Evolutionary conservation across 1,140 invertebrate genomes (phyloP), one percentile per base, ranked within the genome.

Genomic region (Trissolcus basalis): DNA sequence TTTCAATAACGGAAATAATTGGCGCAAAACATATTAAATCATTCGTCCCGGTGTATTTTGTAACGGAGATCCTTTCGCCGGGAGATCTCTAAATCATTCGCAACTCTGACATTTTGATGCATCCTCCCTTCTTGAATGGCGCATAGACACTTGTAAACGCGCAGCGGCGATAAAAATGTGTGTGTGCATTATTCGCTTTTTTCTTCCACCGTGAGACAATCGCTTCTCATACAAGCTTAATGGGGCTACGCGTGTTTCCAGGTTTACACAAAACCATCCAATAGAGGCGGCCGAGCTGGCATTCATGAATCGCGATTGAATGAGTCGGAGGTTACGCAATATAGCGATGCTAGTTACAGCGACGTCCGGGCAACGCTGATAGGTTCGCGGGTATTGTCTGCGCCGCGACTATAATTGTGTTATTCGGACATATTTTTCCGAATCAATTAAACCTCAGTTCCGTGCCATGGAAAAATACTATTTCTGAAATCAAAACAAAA

Each of bases 291-390:
- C 68, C 47, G 45, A 64, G 51, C 61, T 71, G 75, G 69, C 75
- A 69, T 73, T 78, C 75, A 73, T 73, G 75, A 73, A 73, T 78
- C 69, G 75, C 75, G 75, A 69, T 78, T 78, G 67, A 78, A 72
- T 72, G 69, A 78, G 69, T 73, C 58, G 75, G 70, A 65, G 70
- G 50, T 78, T 78, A 73, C 64, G 75, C 64, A 78, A 71, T 68
- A 14, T 6, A 27, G 36, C 61, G 72, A 69, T 68, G 72, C 43
- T 69, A 69, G 72, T 69, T 68, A 64, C 56, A 76, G 48, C 47
- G 44, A 77, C 64, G 59, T 70, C 67, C 73, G 67, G 74, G 49
- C 67, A 65, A 78, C 61, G 60, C 51, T 50, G 19, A 27, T 27
- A 61, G 54, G 51, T 61, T 74, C 51, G 56, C 39, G 35, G 49